Evolutionary conservation across 1,140 invertebrate species (phyloP).

Genomic region (Colletes latitarsis): DNA sequence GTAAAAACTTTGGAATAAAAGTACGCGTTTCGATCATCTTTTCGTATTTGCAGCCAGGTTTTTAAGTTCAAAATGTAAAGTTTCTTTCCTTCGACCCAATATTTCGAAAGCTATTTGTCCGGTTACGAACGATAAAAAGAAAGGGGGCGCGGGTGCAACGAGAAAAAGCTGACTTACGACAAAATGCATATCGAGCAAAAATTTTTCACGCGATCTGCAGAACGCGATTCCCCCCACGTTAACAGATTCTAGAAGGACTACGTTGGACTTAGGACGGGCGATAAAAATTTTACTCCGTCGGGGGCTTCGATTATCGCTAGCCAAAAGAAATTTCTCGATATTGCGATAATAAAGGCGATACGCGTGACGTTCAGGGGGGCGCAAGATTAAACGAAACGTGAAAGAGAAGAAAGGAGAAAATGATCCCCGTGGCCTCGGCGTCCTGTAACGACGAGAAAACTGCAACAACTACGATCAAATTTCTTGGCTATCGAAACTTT

Average conservation of each 20-base stretch:
- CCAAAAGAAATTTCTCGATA: constrained; percentile 36
- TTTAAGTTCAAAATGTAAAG: too few species aligned
- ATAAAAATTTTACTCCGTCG: constrained; percentile 42
- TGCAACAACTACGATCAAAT: not conserved
- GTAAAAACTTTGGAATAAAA: too few species aligned
- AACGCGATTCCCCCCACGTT: constrained; percentile 11
- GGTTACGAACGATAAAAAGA: not conserved
- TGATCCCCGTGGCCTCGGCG: not conserved
- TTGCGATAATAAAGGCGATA: constrained; percentile 44
- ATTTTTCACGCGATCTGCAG: constrained; percentile 32
- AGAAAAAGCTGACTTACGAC: not conserved
- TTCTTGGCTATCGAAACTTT: not conserved
- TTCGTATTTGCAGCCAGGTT: too few species aligned
- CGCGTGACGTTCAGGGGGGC: not conserved
- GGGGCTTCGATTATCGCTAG: constrained; percentile 31
- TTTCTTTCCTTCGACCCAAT: too few species aligned
- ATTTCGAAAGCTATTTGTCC: not conserved
- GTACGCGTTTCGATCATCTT: too few species aligned
- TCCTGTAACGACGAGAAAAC: constrained; percentile 16
- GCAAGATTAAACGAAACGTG: constrained; percentile 31
- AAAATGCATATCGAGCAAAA: not conserved
- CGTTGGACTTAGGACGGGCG: not conserved
- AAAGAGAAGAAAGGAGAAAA: not conserved
- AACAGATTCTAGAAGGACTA: constrained; percentile 15
- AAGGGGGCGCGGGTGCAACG: not conserved